Conservation (phyloP, 2,113 vertebrate genomes). For the Phrynosoma platyrhinos region DNA sequence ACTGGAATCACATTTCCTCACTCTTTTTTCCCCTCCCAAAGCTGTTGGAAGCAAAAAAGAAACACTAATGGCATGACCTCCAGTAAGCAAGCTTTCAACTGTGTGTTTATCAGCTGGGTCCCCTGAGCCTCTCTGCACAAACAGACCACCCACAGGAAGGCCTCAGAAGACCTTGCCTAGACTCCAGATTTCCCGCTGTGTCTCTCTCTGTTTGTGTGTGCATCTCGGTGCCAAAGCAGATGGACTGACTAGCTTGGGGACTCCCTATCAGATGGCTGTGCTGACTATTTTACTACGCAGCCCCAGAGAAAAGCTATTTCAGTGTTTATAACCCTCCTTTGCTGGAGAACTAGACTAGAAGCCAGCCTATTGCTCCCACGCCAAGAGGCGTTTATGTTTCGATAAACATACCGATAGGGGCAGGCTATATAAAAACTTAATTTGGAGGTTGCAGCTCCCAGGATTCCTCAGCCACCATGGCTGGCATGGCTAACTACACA, state of each 20-base stretch:
- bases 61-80: slow-evolving; percentile 53
- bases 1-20: slow-evolving; percentile 38
- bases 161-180: slow-evolving; percentile 64
- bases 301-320: slow-evolving; percentile 66
- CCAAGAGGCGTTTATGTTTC: neutral
- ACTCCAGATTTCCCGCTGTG: slow-evolving; percentile 58
- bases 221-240: slow-evolving; percentile 47
- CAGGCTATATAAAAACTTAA: too few species aligned
- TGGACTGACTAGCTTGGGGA: slow-evolving; percentile 41
- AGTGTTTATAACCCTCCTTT: slow-evolving; percentile 65
- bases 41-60: slow-evolving; percentile 38
- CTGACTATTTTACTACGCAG: slow-evolving; percentile 70
- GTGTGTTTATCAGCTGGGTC: slow-evolving; percentile 72
- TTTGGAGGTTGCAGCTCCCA: too few species aligned
- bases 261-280: slow-evolving; percentile 57
- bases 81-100: slow-evolving; percentile 65
- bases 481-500: too few species aligned
- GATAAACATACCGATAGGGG: neutral
- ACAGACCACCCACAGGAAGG: slow-evolving; percentile 75
- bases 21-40: slow-evolving; percentile 19
- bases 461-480: too few species aligned
- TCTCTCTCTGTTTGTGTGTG: slow-evolving; percentile 41
- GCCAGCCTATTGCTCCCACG: neutral
- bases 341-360: slow-evolving; percentile 45
- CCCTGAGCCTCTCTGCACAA: slow-evolving; percentile 69